Evolutionary conservation across 2,797 vertebrate genomes (phyloP).

Genomic region (Melanotaenia boesemani): DNA sequence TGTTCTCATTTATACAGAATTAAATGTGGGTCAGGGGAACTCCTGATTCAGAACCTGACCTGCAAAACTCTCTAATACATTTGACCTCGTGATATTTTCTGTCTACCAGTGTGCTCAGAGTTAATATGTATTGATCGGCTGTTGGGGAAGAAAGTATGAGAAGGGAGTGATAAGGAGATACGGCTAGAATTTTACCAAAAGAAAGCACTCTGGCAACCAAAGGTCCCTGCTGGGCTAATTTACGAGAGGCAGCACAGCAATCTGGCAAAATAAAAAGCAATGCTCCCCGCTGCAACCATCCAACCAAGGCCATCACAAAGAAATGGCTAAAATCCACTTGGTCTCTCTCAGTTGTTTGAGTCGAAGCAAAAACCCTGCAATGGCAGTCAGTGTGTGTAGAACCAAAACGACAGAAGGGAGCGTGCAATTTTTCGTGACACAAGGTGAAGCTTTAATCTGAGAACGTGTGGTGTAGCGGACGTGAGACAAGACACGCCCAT

Average conservation of each 20-base stretch:
- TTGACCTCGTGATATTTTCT: constrained; percentile 51
- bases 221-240: constrained; percentile 75
- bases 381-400: constrained; percentile 2
- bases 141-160: constrained; percentile 25
- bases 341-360: constrained; percentile 23
- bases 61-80: constrained; percentile 27
- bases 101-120: constrained; percentile 39
- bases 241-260: constrained; percentile 59
- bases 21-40: constrained; percentile 23
- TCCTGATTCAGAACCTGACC: constrained; percentile 38
- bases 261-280: constrained; percentile 66
- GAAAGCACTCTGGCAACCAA: constrained; percentile 59
- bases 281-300: constrained; percentile 47
- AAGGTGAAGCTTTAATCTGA: constrained; percentile 32
- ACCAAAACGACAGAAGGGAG: constrained; percentile 11
- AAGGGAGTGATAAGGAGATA: constrained; percentile 29
- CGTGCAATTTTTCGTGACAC: constrained; percentile 5
- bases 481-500: constrained; percentile 47
- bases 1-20: constrained; percentile 7
- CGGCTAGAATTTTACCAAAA: constrained; percentile 33
- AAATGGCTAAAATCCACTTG: constrained; percentile 44
- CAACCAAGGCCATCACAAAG: constrained; percentile 58
- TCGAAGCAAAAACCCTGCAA: constrained; percentile 13
- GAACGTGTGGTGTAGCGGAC: neutral
- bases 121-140: constrained; percentile 63